A percentile compares a stretch with the other conserved stretches of the same genome.
Conservation (phyloP, 2,797 vertebrate species). For the Bradypodion ventrale region DNA sequence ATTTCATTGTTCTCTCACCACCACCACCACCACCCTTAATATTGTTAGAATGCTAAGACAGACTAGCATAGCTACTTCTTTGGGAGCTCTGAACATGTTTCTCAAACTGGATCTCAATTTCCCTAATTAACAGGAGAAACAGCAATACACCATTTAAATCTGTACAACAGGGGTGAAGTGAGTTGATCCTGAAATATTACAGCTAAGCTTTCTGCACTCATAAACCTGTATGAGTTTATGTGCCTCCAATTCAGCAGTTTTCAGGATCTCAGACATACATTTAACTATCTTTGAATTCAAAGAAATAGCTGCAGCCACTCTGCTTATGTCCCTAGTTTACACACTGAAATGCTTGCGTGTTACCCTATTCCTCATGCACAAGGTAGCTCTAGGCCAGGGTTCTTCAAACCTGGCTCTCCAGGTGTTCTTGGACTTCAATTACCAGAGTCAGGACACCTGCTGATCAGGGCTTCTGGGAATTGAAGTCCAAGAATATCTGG, state of each 20-base stretch:
- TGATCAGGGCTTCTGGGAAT: no score
- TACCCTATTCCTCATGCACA: not conserved
- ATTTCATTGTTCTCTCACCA: not conserved
- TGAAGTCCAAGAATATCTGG: no score
- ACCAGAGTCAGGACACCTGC: no score
- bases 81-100: slow-evolving; percentile 20
- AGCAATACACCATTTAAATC: not conserved
- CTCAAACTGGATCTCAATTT: slow-evolving; percentile 1
- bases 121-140: not conserved
- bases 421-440: no score
- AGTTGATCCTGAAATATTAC: not conserved
- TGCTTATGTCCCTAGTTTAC: not conserved
- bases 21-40: no score
- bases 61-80: not conserved
- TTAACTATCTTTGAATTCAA: not conserved
- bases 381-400: not conserved
- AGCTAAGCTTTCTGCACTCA: not conserved
- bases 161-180: not conserved
- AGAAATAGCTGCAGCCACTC: not conserved
- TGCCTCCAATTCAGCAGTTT: not conserved
- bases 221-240: not conserved
- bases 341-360: not conserved
- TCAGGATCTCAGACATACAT: not conserved
- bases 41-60: not conserved
- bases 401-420: no score